phyloP scores from a whole-genome alignment of 2,113 vertebrate species.

The Oncorhynchus clarkii region DNA sequence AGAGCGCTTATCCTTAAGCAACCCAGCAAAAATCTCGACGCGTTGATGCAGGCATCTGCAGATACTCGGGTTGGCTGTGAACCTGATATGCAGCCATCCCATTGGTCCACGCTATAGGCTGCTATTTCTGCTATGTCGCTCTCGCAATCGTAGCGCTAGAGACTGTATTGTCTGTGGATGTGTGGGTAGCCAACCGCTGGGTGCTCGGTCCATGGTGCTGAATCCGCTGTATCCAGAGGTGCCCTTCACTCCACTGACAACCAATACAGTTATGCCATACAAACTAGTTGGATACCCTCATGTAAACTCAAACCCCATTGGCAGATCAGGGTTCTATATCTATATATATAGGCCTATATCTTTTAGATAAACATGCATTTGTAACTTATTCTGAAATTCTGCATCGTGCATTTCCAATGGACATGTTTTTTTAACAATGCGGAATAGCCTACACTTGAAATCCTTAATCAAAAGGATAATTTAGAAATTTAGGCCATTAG shows the following conservation, averaged over 20 bases:
- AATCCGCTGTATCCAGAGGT: constrained; percentile 28
- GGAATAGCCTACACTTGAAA: no score
- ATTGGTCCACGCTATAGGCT: constrained; percentile 55
- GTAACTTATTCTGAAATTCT: no score
- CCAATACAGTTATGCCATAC: no score
- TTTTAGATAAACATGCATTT: no score
- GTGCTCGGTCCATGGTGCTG: constrained; percentile 63
- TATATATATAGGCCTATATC: no score
- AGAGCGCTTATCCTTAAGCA: constrained; percentile 42
- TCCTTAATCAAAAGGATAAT: no score
- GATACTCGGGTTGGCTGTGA: constrained; percentile 66
- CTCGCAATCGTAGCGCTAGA: constrained; percentile 11
- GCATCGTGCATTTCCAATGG: no score
- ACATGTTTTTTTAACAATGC: no score
- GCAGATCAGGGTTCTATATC: no score
- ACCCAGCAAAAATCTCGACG: constrained; percentile 33
- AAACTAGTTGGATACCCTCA: no score
- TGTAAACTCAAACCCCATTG: no score
- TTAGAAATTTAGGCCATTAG: no score
- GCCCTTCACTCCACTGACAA: neutral
- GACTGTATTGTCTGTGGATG: constrained; percentile 39
- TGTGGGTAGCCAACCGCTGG: constrained; percentile 24
- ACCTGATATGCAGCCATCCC: constrained; percentile 28
- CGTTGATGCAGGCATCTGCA: constrained; percentile 69
- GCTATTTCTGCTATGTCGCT: constrained; percentile 26